Percentiles rank a stretch among this genome's conserved stretches.
Evolutionary conservation across 2,113 vertebrate genomes (phyloP).

Genomic region (Alectura lathami): DNA sequence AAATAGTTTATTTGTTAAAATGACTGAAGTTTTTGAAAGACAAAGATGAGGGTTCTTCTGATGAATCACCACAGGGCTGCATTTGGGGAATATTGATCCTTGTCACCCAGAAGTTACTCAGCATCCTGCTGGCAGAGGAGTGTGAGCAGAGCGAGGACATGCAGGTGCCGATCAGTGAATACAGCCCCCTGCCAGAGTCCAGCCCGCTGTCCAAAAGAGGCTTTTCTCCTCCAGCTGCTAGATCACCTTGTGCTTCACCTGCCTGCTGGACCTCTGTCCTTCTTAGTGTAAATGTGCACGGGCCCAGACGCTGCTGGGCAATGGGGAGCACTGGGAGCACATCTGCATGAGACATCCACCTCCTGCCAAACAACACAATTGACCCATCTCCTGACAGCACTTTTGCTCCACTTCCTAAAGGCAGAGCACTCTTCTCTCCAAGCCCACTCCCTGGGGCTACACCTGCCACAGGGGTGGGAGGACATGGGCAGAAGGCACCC

Average conservation of each 20-base stretch:
- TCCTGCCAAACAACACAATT: neutral
- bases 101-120: conserved; percentile 32
- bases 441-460: neutral
- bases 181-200: neutral
- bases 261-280: neutral
- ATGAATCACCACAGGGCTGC: conserved; percentile 20
- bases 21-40: conserved; percentile 31
- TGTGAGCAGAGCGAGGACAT: rapidly evolving
- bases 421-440: neutral
- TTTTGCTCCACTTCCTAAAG: neutral
- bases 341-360: rapidly evolving
- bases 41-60: conserved; percentile 1
- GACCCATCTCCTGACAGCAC: neutral
- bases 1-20: conserved; percentile 38
- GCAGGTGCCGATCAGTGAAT: neutral
- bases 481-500: neutral
- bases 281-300: rapidly evolving
- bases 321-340: rapidly evolving
- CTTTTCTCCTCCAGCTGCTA: neutral
- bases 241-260: neutral
- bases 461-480: neutral
- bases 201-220: neutral
- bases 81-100: neutral
- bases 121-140: neutral
- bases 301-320: neutral